Evolutionary conservation across 2,113 vertebrate species (phyloP).

Genomic region (Paracanthobrama guichenoti): DNA sequence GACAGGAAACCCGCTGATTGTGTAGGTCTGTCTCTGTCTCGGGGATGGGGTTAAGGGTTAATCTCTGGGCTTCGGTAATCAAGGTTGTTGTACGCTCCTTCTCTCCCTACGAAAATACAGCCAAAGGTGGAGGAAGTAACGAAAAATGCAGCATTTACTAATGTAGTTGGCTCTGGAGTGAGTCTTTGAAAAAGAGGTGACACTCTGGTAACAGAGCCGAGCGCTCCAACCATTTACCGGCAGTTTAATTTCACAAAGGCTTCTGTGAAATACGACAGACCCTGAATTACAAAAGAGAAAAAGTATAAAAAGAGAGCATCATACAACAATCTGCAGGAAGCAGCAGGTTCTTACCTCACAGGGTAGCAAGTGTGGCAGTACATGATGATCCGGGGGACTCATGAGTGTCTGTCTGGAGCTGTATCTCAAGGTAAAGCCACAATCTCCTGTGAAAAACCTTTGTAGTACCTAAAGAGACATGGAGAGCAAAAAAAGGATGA

Average conservation of each 20-base stretch:
- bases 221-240: background rate
- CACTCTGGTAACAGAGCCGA: background rate
- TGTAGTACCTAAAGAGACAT: slow-evolving; percentile 32
- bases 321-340: background rate
- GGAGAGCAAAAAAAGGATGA: background rate
- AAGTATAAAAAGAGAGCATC: background rate
- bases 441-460: background rate
- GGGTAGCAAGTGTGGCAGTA: slow-evolving; percentile 36
- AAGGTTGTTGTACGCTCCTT: slow-evolving; percentile 7
- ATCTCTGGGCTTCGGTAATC: slow-evolving; percentile 20
- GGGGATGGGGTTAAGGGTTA: slow-evolving; percentile 46
- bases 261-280: slow-evolving; percentile 6
- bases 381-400: slow-evolving; percentile 45
- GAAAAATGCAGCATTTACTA: background rate
- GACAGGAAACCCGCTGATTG: slow-evolving; percentile 56
- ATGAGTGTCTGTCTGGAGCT: slow-evolving; percentile 28
- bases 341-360: slow-evolving; percentile 48
- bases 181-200: slow-evolving; percentile 1
- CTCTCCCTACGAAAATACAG: slow-evolving; percentile 23
- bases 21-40: slow-evolving; percentile 34
- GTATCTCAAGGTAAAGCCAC: background rate
- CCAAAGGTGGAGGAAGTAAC: background rate
- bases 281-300: background rate
- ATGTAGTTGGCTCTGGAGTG: background rate
- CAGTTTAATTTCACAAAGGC: slow-evolving; percentile 16